Evolutionary conservation across 2,797 vertebrate genomes (phyloP), one percentile per base, ranked within the genome.

Genomic region (Champsocephalus esox): DNA sequence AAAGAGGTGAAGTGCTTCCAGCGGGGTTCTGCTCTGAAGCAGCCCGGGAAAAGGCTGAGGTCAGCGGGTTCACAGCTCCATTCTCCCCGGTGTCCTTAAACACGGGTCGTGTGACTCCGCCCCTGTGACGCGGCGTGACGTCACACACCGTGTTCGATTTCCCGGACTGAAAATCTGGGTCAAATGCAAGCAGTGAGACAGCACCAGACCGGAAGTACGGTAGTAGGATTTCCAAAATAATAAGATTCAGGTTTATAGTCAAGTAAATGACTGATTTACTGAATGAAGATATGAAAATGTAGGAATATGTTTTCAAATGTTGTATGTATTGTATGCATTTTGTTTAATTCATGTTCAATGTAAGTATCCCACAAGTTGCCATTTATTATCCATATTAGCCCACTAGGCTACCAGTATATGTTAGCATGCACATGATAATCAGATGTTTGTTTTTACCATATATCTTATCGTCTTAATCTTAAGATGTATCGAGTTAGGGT

Each of bases 71-170:
- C 86, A 79, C 10, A 34, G 70, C 82, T 57, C 13, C 66, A 1
- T 50, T 16, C 79, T 82, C 74, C 46, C 46, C 70, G 49, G 80
- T 93, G 92, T 93, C 92, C 92, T 94, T 83, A 93, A 91, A 91
- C 68, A 77, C 58, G 85, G 91, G 90, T 93, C 92, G 88, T 49
- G 70, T 82, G 82, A 69, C 88, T 75, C 87, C 93, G 90, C 92
- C 92, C 90, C 88, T 72, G 72, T 89, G 84, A 89, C 85, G 89
- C 73, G 17, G 21, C 70, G 77, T 81, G 86, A 77, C 86, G 87
- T 89, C 79, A 62, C 38, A 68, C 82, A 78, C 77, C 76, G 86
- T 68, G 83, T 92, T 90, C 87, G 91, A 82, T 89, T 91, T 89
- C 91, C 79, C 60, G 14, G 43, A 3, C 3, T 55, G 32, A 32